Percentiles rank a stretch among this genome's conserved stretches.
These are phyloP conservation scores for Bicyclus anynana DNA, from an alignment of 1,140 invertebrate genomes.

Conservation along the genomic window DNA sequence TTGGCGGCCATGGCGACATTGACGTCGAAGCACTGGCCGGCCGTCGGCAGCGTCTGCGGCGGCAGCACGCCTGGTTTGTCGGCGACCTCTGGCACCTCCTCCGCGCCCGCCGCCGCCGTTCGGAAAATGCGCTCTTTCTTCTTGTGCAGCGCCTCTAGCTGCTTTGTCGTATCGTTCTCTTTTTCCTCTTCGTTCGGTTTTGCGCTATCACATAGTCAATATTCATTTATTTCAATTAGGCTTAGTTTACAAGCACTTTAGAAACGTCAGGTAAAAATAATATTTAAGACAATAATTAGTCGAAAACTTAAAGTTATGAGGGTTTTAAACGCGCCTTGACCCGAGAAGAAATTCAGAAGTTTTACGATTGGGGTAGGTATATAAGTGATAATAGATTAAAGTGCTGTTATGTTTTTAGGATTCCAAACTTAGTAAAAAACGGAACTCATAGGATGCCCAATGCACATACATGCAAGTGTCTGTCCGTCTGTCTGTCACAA, in stretches of 20 bases:
- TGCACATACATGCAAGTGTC: no score
- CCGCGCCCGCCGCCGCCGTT: slow-evolving; percentile 29
- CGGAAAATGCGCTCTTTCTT: slow-evolving; percentile 68
- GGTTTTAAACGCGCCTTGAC: no score
- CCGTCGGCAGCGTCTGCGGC: slow-evolving; percentile 48
- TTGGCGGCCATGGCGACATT: slow-evolving; percentile 79
- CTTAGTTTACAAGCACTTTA: background rate
- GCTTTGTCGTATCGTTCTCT: slow-evolving; percentile 40
- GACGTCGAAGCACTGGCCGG: slow-evolving; percentile 77
- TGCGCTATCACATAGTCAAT: slow-evolving; percentile 28
- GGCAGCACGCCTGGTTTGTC: slow-evolving; percentile 35
- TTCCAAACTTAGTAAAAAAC: no score
- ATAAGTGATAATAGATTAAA: no score
- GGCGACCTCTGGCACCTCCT: slow-evolving; percentile 3
- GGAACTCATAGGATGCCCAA: no score
- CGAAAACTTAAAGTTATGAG: no score
- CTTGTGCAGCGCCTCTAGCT: slow-evolving; percentile 53
- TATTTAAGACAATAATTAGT: no score
- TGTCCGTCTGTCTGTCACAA: no score
- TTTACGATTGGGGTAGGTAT: no score
- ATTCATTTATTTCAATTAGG: background rate
- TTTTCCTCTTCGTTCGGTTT: slow-evolving; percentile 44
- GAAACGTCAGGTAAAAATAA: no score
- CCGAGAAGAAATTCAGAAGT: no score
- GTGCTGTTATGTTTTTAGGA: no score